Base-by-base conservation (phyloP, 2,797 vertebrate genomes). In the Dendrocincla fuliginosa region DNA sequence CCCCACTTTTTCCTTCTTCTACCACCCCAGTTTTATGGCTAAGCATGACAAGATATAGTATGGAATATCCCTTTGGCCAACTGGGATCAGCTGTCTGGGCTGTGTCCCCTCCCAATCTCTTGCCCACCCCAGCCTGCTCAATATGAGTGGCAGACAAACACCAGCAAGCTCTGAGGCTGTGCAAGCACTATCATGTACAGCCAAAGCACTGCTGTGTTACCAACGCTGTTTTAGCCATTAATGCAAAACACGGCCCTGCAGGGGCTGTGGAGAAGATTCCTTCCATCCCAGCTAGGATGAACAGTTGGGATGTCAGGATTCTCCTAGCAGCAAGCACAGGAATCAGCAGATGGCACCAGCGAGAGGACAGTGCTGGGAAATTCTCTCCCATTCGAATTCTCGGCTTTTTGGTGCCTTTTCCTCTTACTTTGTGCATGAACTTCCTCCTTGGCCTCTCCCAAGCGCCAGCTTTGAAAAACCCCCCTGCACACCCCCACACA, bases 171-270 rank as follows among this genome's bases (percentile, higher is more conserved):
- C 10, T n/a, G 65, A 50, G 73, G 25, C 61, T 44, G 27, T 50
- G 35, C 18, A 6, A 65, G 35, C 56, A 23, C 42, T 20, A 3
- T 5, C 64, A 17, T 1, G 0, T 35, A 47, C 46, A 53, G 19
- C n/a, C 59, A 60, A 39, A 84, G 49, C 52, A 46, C 8, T 6
- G 2, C 7, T 10, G 39, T 2, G 4, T 39, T 24, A 74, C 13
- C 52, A 42, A 28, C 4, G 0, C 6, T 33, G 60, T 10, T 77
- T 24, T 7, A 50, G n/a, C 13, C 50, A 33, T n/a, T 75, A 39
- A 52, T 0, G 2, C 50, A 57, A 65, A 83, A n/a, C 20, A 28
- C 0, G 0, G 44, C 37, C 11, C 41, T 0, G 1, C 7, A 2
- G 19, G 11, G 16, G 11, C 53, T 71, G 2, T 2, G 46, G 33